These are phyloP conservation scores for Apaloderma vittatum DNA, from an alignment of 2,113 vertebrate genomes.

Conservation along the genomic window DNA sequence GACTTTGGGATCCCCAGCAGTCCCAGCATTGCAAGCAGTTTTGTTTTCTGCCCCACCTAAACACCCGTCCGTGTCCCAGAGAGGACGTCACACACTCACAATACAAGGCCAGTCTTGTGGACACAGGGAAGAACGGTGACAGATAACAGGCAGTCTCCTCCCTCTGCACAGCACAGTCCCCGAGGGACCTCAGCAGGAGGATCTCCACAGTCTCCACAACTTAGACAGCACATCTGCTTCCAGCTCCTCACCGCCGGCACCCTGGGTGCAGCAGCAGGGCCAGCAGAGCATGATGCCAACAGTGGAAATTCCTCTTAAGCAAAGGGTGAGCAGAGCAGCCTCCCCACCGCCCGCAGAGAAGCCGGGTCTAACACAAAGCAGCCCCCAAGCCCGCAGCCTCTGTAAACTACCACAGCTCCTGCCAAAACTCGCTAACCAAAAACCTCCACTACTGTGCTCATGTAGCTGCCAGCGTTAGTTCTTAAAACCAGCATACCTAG, in stretches of 20 bases:
- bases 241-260: neutral
- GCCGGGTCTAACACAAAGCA: neutral
- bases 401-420: neutral
- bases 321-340: neutral
- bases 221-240: neutral
- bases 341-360: neutral
- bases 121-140: neutral
- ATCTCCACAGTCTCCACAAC: neutral
- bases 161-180: neutral
- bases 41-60: neutral
- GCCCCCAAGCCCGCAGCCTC: neutral
- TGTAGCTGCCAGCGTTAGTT: neutral
- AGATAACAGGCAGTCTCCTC: neutral
- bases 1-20: neutral
- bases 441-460: accelerated
- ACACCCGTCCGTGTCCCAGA: neutral
- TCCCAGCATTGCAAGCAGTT: neutral
- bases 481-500: neutral
- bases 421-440: neutral
- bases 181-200: neutral
- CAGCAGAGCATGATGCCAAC: neutral
- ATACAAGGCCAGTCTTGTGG: neutral
- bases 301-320: accelerated
- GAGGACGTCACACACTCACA: neutral
- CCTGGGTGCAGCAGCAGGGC: neutral